Base-by-base conservation (phyloP, 2,888 invertebrate genomes). In the Erannis defoliaria region DNA sequence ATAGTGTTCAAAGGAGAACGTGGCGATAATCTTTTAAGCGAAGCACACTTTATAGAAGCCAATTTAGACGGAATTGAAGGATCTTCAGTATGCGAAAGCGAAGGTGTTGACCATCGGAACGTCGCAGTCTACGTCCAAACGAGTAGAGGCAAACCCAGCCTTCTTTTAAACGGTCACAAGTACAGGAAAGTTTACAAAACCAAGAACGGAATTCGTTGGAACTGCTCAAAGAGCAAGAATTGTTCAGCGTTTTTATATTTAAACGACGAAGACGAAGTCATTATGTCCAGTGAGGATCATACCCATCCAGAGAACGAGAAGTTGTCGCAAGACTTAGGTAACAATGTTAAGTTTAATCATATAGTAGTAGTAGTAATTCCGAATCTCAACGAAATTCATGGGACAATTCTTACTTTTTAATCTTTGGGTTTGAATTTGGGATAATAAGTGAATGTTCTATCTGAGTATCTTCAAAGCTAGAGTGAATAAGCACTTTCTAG, bases 201-300 rank as follows among this genome's bases (percentile, higher is more conserved):
- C 0, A 88, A 78, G 62, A 66, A 74, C 19, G 90, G 90, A 0
- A 74, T 74, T 0, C 77, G 86, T 6, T 92, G 91, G 90, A 76
- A 70, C 6, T 92, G 92, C 60, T 83, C 86, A 0, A 62, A 73
- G 1, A 75, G 78, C 35, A 89, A 84, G 62, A 66, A 76, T 6
- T 92, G 92, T 64, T 42, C 71, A 0, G 89, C 88, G 0, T 86
- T 77, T 60, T 64, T 92, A 8, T 84, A 78, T 60, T 65, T 90
- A 26, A 89, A 82, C 59, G 78, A 85, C 35, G 61, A 79, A 2
- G 80, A 88, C 64, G 89, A 89, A 70, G 86, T 91, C 19, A 71
- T 84, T 4, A 80, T 82, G 74, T 68, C 76, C 0, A 73, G 83
- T 23, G 80, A 84, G 37, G 65, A 69, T 5, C 91, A 92, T 53